phyloP scores from a whole-genome alignment of 2,888 invertebrate genomes.

The Volucella inflata region DNA sequence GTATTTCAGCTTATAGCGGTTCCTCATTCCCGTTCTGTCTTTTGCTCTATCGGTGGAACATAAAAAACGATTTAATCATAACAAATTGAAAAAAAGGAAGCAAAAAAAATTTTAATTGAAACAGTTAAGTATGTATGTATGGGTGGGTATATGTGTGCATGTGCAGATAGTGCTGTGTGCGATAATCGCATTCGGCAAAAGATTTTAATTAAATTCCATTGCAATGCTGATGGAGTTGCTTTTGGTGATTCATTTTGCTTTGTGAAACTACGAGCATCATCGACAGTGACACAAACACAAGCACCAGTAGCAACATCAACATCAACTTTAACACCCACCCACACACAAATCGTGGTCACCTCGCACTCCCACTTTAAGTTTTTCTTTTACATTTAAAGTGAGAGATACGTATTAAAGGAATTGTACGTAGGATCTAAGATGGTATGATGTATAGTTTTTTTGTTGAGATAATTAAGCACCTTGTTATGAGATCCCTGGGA shows the following conservation, averaged over 20 bases:
- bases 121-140: conserved; percentile 59
- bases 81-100: conserved; percentile 74
- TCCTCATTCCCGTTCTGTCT: conserved; percentile 47
- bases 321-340: conserved; percentile 5
- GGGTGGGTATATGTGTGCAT: background rate
- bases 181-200: conserved; percentile 69
- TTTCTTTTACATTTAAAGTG: background rate
- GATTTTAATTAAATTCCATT: conserved; percentile 75
- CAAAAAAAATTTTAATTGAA: conserved; percentile 70
- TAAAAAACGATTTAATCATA: conserved; percentile 71
- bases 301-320: conserved; percentile 17
- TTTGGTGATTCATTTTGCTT: conserved; percentile 66
- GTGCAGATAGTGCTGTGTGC: conserved; percentile 50
- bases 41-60: conserved; percentile 59
- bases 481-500: conserved; percentile 49
- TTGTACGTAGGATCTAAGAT: background rate
- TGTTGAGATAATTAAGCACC: conserved; percentile 47
- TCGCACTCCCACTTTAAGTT: conserved; percentile 37
- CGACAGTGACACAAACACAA: conserved; percentile 12
- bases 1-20: conserved; percentile 64
- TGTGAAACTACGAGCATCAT: conserved; percentile 31
- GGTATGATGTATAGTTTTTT: conserved; percentile 8
- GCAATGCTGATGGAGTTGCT: conserved; percentile 69
- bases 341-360: conserved; percentile 44
- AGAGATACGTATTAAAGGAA: background rate